phyloP scores from a whole-genome alignment of 2,113 vertebrate species.

The Ptyas mucosa region DNA sequence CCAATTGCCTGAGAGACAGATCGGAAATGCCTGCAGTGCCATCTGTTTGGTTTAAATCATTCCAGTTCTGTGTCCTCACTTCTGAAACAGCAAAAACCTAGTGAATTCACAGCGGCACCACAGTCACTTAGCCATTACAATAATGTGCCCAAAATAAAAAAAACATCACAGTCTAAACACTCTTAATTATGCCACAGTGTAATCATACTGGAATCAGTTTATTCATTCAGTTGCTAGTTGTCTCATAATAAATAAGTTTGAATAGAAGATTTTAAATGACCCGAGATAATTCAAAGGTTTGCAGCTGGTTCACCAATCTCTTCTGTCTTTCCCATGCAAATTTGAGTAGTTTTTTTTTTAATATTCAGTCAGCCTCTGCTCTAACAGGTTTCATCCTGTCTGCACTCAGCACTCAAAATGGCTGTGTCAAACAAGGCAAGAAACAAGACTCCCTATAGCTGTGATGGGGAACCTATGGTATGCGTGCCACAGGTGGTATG shows the following conservation, averaged over 20 bases:
- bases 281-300: background rate
- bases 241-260: background rate
- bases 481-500: no score
- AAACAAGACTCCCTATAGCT: background rate
- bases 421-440: background rate
- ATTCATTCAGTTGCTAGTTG: background rate
- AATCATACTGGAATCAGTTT: background rate
- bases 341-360: background rate
- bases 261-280: background rate
- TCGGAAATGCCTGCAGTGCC: constrained; percentile 56
- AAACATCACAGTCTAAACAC: background rate
- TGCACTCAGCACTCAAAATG: background rate
- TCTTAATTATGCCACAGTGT: background rate
- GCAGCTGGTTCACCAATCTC: background rate
- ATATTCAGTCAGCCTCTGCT: background rate
- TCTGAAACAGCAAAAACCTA: constrained; percentile 51
- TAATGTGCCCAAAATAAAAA: background rate
- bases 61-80: constrained; percentile 64
- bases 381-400: background rate
- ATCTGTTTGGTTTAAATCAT: constrained; percentile 79
- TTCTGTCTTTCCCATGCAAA: background rate
- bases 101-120: background rate
- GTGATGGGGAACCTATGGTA: no score
- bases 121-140: background rate
- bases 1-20: constrained; percentile 72